Conservation (phyloP, 1,140 invertebrate genomes). For the Drosophila sp. region DNA sequence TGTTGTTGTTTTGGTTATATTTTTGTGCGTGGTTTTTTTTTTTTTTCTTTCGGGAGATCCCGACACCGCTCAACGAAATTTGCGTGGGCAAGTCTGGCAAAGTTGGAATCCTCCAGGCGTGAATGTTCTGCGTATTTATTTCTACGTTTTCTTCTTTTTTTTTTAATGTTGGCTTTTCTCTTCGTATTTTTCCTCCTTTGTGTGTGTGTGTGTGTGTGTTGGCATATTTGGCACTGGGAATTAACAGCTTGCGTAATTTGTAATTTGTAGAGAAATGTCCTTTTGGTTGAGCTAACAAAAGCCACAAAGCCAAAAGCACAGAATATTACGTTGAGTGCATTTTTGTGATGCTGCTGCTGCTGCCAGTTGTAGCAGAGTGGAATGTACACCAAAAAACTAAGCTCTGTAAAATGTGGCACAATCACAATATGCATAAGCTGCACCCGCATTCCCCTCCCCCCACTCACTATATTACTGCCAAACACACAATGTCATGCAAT, state of each 20-base stretch:
- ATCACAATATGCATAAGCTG: constrained; percentile 10
- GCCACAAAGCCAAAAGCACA: constrained; percentile 7
- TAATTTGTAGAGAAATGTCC: constrained; percentile 35
- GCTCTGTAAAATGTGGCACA: constrained; percentile 49
- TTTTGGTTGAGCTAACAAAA: constrained; percentile 22
- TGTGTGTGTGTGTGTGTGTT: constrained; percentile 1
- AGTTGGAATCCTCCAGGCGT: constrained; percentile 28
- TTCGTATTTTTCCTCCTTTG: constrained; percentile 4
- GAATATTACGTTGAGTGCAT: constrained; percentile 66
- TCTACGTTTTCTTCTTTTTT: background rate
- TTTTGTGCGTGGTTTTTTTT: constrained; percentile 19
- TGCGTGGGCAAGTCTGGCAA: constrained; percentile 67
- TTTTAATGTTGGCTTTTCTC: constrained; percentile 7
- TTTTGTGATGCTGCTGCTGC: constrained; percentile 36
- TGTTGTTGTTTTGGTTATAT: background rate
- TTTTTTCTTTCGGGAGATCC: constrained; percentile 24
- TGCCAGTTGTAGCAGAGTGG: constrained; percentile 18
- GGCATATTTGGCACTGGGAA: constrained; percentile 29
- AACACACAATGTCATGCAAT: constrained; percentile 51
- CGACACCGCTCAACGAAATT: constrained; percentile 37
- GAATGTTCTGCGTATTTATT: constrained; percentile 9
- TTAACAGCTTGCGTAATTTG: constrained; percentile 48
- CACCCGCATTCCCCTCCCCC: background rate
- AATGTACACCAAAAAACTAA: constrained; percentile 20
- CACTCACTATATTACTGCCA: constrained; percentile 13